phyloP scores from a whole-genome alignment of 2,888 invertebrate species.

The Drosophila algonquin region DNA sequence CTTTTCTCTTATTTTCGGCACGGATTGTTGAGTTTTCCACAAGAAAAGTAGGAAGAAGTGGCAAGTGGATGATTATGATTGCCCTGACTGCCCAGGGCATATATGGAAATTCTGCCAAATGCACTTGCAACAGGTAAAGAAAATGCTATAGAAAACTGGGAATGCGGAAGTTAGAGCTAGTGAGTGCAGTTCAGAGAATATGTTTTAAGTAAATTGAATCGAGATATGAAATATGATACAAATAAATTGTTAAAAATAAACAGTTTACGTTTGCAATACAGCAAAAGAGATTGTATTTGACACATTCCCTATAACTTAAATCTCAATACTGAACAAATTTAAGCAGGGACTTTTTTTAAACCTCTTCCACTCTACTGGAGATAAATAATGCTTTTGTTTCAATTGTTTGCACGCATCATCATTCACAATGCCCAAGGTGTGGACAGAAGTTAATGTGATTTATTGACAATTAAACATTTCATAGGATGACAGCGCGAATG shows the following conservation, averaged over 20 bases:
- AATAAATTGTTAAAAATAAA: background rate
- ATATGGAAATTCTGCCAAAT: conserved; percentile 20
- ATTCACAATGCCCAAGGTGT: conserved; percentile 10
- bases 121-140: conserved; percentile 4
- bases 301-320: too few relatives aligned
- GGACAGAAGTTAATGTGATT: conserved; percentile 28
- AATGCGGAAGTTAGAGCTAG: conserved; percentile 8
- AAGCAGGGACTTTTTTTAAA: too few relatives aligned
- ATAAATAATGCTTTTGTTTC: background rate
- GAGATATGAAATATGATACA: background rate
- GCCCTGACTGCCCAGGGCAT: background rate
- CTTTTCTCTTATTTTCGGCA: conserved; percentile 40
- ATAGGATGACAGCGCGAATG: conserved; percentile 14
- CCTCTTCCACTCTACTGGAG: background rate
- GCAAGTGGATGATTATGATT: conserved; percentile 8
- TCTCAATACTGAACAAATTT: background rate
- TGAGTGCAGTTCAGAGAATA: background rate
- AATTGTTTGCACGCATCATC: conserved; percentile 4
- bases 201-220: background rate
- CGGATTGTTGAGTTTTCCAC: conserved; percentile 60
- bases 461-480: conserved; percentile 32
- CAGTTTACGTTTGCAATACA: too few relatives aligned
- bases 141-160: conserved; percentile 2
- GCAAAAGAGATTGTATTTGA: too few relatives aligned
- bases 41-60: conserved; percentile 8